These are phyloP conservation scores for Limnephilus marmoratus DNA, from an alignment of 2,888 invertebrate species.

Conservation along the genomic window DNA sequence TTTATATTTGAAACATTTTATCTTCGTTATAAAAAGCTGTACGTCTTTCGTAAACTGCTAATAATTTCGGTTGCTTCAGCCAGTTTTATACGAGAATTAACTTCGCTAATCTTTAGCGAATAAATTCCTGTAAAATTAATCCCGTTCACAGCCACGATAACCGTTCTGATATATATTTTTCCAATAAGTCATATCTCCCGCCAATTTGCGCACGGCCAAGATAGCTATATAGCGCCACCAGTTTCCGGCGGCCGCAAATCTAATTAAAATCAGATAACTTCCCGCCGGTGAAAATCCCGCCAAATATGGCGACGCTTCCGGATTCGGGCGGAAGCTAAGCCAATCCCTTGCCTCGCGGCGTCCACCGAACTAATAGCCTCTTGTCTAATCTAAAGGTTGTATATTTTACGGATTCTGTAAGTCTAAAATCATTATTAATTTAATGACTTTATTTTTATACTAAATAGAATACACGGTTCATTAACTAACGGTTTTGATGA, in stretches of 20 bases:
- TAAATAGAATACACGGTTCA: too few species aligned
- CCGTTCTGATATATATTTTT: constrained; percentile 21
- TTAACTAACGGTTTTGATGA: too few species aligned
- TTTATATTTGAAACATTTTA: background rate
- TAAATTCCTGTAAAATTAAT: background rate
- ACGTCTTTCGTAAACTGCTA: background rate
- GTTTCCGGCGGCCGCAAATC: constrained; percentile 36
- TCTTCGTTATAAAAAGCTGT: too few species aligned
- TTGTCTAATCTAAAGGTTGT: background rate
- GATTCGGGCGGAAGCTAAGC: background rate
- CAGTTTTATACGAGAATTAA: background rate
- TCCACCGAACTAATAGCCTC: background rate
- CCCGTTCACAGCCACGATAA: background rate
- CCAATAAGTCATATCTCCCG: constrained; percentile 33
- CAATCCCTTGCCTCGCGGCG: background rate
- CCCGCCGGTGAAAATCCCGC: constrained; percentile 3
- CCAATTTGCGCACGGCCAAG: background rate
- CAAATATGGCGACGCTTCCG: constrained; percentile 45
- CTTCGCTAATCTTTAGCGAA: background rate
- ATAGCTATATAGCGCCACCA: constrained; percentile 17
- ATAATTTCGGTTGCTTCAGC: background rate
- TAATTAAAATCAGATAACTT: constrained; percentile 50
- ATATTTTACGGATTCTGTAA: background rate
- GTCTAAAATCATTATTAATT: background rate
- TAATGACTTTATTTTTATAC: background rate